Evolutionary conservation across 2,797 vertebrate species (phyloP).

Genomic region (Manis javanica): DNA sequence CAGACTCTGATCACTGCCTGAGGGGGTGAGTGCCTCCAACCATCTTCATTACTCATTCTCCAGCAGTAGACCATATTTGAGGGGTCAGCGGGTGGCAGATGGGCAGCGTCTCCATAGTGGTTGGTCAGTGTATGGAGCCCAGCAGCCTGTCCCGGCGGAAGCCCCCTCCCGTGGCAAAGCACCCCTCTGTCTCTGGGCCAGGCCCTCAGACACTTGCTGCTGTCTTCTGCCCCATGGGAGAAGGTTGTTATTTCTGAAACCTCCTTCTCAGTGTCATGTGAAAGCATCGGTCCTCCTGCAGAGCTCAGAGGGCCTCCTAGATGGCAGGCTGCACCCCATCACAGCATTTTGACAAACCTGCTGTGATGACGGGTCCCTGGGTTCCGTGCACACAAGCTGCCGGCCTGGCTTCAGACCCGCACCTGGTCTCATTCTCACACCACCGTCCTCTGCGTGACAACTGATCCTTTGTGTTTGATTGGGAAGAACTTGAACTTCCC

Average conservation of each 20-base stretch:
- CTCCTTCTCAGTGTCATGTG: background rate
- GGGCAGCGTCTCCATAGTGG: fast-evolving
- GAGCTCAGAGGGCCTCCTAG: background rate
- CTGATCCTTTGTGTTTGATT: background rate
- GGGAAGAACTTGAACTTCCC: background rate
- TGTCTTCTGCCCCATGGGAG: background rate
- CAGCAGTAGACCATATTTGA: fast-evolving
- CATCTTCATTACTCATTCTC: background rate
- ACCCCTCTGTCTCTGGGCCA: background rate
- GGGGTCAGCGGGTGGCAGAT: background rate
- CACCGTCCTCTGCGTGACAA: fast-evolving
- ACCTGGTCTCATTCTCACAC: background rate
- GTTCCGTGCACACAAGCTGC: fast-evolving
- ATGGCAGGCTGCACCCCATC: fast-evolving
- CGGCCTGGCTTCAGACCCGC: fast-evolving
- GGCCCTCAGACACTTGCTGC: too few relatives aligned
- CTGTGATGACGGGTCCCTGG: fast-evolving
- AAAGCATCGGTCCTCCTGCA: fast-evolving
- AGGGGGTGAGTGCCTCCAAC: fast-evolving
- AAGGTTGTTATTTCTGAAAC: background rate
- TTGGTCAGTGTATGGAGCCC: background rate
- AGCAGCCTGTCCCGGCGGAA: background rate
- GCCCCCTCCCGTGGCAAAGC: background rate
- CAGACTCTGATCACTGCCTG: fast-evolving
- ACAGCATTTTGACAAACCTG: background rate